Base-by-base conservation (phyloP, 2,888 invertebrate species). In the Coleophora flavipennella region DNA sequence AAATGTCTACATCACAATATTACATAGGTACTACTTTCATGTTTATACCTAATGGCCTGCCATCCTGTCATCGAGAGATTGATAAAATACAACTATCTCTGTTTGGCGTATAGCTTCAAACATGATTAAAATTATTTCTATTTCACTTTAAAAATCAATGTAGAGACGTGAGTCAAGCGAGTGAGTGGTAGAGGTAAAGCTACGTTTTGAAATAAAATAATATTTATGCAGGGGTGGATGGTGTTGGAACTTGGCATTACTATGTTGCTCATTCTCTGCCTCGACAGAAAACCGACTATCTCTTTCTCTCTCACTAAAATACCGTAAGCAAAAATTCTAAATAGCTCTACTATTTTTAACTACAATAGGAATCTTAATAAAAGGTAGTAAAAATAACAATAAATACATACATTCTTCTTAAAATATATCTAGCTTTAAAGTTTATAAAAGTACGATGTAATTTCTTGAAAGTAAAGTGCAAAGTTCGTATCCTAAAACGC, bases 401-500 rank as follows among this genome's bases (percentile, higher is more conserved):
- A 29, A 29, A 8, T 8, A 1, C 29, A 1, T 29, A n/a, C 11
- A 4, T 12, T 33, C 2, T 4, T 12, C 11, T 7, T 33, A 13
- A 12, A 33, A 33, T 8, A 7, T 8, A 8, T 12, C 11, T 7
- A 11, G 6, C 1, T 2, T 33, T 9, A 33, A 1, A 33, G 9
- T 13, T 3, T 1, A 20, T 3, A 13, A 13, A 13, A 14, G 14
- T 7, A 26, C 1, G 3, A 12, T 13, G 12, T 13, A 29, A 14
- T 26, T 34, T 4, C 0, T 1, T 8, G 32, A 31, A 49, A 64
- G 46, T 50, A 46, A 48, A 13, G 32, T 3, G 31, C n/a, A 1
- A 49, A 63, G 38, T 46, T 55, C n/a, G 13, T 44, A 47, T 57
- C 45, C 77, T 81, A 55, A 54, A 77, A 67, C 81, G 60, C 81